Evolutionary conservation across 2,797 vertebrate genomes (phyloP).

Genomic region (Echiichthys vipera): DNA sequence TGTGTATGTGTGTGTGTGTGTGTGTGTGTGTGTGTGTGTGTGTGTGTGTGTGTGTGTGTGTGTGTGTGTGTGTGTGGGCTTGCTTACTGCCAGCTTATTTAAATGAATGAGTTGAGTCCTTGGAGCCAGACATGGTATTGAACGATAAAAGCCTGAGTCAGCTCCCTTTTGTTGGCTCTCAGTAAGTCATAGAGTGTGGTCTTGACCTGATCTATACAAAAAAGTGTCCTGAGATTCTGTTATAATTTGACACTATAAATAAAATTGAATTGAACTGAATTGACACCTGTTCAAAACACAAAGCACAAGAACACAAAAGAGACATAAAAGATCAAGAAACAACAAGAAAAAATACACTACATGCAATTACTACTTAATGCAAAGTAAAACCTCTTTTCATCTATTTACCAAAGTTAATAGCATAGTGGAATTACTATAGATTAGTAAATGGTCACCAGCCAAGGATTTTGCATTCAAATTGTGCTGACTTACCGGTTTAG

Average conservation of each 20-base stretch:
- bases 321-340: too few relatives aligned
- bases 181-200: too few relatives aligned
- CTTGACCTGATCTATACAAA: too few relatives aligned
- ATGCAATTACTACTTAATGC: constrained; percentile 2
- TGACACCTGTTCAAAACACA: constrained; percentile 30
- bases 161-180: too few relatives aligned
- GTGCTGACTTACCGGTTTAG: constrained; percentile 48
- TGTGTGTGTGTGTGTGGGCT: background rate
- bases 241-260: too few relatives aligned
- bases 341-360: too few relatives aligned
- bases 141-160: constrained; percentile 23
- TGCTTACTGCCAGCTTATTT: constrained; percentile 39
- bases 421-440: constrained; percentile 44
- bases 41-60: background rate
- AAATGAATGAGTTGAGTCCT: constrained; percentile 44
- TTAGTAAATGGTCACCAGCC: constrained; percentile 46
- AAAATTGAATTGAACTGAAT: too few relatives aligned
- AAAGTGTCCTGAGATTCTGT: too few relatives aligned
- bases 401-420: constrained; percentile 11
- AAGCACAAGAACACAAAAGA: constrained; percentile 14
- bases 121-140: constrained; percentile 40
- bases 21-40: background rate
- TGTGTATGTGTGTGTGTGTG: background rate
- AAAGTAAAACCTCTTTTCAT: constrained; percentile 29
- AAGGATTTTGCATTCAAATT: constrained; percentile 53